Evolutionary conservation across 2,113 vertebrate species (phyloP), one percentile per base, ranked within the genome.

Genomic region (Sprattus sprattus): DNA sequence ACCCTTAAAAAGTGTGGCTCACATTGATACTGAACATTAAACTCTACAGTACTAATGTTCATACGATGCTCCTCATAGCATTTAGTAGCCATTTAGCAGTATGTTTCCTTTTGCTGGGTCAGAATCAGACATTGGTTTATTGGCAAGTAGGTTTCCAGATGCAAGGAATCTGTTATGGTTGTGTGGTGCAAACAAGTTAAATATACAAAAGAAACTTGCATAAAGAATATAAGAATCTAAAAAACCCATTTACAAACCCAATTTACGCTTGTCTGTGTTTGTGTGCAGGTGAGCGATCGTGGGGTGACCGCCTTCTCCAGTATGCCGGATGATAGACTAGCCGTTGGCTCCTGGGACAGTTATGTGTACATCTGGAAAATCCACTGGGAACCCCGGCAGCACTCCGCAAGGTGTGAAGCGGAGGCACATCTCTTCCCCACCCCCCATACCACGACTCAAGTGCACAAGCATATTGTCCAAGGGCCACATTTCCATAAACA

Each of bases 281-380:
- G 80, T 75, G 16, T 85, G 80, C 83, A 96, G 95, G 87, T 85
- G 8, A 92, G 87, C 3, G 81, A 89, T 22, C 0, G 80, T 8
- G 0, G 54, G 25, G 47, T 96, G 75, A 67, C 81, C 20, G 92
- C 94, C 0, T 49, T 92, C 75, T 89, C 93, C 83, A 86, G 10
- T 49, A 91, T 95, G 92, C 90, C 93, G 0, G 87, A 92, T 0
- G 20, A 44, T 0, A 86, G 91, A 91, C 90, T 95, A 3, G 94
- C 94, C 1, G 91, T 95, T 44, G 47, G 84, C 83, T 92, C 84
- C 89, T 6, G 5, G 1, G 89, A 91, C 3, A 1, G 1, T 44
- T 83, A 45, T 1, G 90, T 96, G 0, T 90, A 89, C 2, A 82
- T 94, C 32, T 95, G 93, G 91, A 94, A 90, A 82, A 16, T 93